Percentiles rank a stretch among this genome's conserved stretches.
Conservation (phyloP, 2,113 vertebrate genomes). For the Apaloderma vittatum region DNA sequence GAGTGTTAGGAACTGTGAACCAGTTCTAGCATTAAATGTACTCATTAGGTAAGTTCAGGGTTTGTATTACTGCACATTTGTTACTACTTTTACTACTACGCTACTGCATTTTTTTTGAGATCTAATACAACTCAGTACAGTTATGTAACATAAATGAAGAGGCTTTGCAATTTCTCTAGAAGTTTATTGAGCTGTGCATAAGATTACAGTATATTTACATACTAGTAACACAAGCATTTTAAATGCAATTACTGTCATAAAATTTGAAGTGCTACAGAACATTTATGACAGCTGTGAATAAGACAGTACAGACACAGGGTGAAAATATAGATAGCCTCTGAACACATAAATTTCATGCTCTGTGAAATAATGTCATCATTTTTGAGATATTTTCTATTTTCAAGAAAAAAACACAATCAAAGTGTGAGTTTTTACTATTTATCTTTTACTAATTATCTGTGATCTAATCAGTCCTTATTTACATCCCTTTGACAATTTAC, state of each 20-base stretch:
- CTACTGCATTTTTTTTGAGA: neutral
- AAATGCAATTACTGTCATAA: constrained; percentile 52
- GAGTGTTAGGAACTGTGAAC: neutral
- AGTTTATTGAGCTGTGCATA: constrained; percentile 48
- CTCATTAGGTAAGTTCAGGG: neutral
- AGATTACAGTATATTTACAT: constrained; percentile 30
- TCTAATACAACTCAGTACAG: neutral
- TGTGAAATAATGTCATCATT: neutral
- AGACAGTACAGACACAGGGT: neutral
- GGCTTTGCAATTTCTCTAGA: constrained; percentile 27
- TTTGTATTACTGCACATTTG: neutral
- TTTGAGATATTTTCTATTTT: constrained; percentile 14
- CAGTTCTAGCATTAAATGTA: neutral
- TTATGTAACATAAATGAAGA: constrained; percentile 22
- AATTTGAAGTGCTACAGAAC: constrained; percentile 54
- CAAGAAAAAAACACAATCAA: neutral
- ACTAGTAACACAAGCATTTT: constrained; percentile 62
- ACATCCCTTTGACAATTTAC: neutral
- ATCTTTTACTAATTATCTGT: constrained; percentile 20
- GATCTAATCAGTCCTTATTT: neutral
- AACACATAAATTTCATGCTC: neutral
- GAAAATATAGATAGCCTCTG: constrained; percentile 29
- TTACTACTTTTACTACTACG: no score
- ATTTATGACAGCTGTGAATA: constrained; percentile 16
- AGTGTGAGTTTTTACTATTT: neutral